Evolutionary conservation across 2,888 invertebrate genomes (phyloP).

Genomic region (Trachelus iudaicus): DNA sequence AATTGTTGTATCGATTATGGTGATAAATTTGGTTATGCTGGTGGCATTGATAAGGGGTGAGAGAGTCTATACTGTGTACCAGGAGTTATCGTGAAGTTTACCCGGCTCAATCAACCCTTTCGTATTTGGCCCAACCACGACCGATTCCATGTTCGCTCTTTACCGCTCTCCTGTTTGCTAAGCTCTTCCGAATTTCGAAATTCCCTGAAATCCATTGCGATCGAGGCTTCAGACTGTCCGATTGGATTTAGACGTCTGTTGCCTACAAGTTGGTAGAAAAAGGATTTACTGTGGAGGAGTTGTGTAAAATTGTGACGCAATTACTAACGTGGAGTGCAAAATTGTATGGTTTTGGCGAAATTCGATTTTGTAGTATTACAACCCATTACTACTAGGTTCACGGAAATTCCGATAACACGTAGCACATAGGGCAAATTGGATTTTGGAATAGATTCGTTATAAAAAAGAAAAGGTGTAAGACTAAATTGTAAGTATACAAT

Average conservation of each 20-base stretch:
- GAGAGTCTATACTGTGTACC: conserved; percentile 5
- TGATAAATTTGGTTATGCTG: background rate
- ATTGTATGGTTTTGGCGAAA: background rate
- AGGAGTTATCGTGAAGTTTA: conserved; percentile 32
- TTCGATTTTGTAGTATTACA: background rate
- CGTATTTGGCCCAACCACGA: background rate
- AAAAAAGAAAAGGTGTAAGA: background rate
- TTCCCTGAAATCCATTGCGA: conserved; percentile 3
- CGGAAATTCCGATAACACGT: background rate
- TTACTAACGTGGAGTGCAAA: background rate
- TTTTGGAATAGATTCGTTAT: background rate
- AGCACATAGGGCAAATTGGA: background rate
- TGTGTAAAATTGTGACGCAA: background rate
- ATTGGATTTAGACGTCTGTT: background rate
- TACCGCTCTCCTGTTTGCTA: conserved; percentile 1
- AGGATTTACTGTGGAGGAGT: background rate
- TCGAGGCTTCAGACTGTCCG: background rate
- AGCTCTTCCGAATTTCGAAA: conserved; percentile 22
- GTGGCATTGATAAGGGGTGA: background rate
- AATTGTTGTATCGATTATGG: background rate
- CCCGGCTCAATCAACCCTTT: conserved; percentile 11
- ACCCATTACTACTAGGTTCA: background rate
- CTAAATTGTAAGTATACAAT: background rate
- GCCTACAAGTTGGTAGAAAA: background rate
- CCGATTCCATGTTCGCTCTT: background rate